These are phyloP conservation scores for Sinopyrophorus schimmeli DNA, from an alignment of 2,888 invertebrate species.

Conservation along the genomic window DNA sequence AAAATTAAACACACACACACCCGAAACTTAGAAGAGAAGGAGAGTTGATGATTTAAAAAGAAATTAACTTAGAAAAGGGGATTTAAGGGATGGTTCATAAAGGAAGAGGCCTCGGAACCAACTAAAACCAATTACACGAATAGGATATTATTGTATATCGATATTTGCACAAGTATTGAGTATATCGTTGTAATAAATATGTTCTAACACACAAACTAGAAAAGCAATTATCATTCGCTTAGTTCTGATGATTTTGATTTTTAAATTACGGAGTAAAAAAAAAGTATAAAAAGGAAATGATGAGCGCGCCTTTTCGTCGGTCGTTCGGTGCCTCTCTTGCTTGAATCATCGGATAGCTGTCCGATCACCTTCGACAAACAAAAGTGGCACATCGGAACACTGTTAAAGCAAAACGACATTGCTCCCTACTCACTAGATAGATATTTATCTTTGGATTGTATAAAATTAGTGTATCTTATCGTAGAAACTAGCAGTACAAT, in stretches of 20 bases:
- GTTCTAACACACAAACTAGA: constrained; percentile 42
- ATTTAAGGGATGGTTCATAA: constrained; percentile 3
- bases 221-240: constrained; percentile 34
- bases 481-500: constrained; percentile 43
- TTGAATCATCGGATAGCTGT: no score
- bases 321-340: no score
- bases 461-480: constrained; percentile 52
- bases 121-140: constrained; percentile 11
- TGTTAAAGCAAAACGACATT: neutral
- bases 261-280: constrained; percentile 11
- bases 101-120: neutral
- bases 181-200: constrained; percentile 48
- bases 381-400: neutral
- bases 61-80: neutral
- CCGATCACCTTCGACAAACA: neutral
- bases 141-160: constrained; percentile 37
- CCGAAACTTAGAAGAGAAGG: no score
- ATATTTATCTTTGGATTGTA: constrained; percentile 55
- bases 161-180: constrained; percentile 46
- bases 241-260: constrained; percentile 1
- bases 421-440: constrained; percentile 29
- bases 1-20: no score
- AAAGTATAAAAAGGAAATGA: constrained; percentile 5
- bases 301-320: no score
- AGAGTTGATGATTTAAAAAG: neutral